Percentiles rank a stretch among this genome's conserved stretches.
These are phyloP conservation scores for Drosophila borborema DNA, from an alignment of 2,888 invertebrate species.

Conservation along the genomic window DNA sequence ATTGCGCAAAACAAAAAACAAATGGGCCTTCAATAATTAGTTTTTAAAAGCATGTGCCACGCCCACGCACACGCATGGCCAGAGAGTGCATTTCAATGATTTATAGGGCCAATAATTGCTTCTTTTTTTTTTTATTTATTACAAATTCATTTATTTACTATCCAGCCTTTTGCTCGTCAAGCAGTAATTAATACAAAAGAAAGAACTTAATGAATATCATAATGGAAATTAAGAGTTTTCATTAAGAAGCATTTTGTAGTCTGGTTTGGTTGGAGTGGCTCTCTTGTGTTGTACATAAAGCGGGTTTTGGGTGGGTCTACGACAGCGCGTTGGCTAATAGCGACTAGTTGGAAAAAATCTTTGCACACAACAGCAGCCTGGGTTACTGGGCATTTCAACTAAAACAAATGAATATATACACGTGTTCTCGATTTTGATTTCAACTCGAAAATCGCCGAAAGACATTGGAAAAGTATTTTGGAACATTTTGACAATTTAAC, in stretches of 20 bases:
- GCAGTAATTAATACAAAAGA: slow-evolving; percentile 41
- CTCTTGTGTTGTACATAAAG: slow-evolving; percentile 48
- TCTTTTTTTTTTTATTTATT: slow-evolving; percentile 38
- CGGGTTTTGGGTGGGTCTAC: slow-evolving; percentile 51
- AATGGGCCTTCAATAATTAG: slow-evolving; percentile 45
- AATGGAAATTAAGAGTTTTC: slow-evolving; percentile 58
- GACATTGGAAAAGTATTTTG: not conserved
- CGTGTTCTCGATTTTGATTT: slow-evolving; percentile 14
- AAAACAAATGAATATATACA: slow-evolving; percentile 38
- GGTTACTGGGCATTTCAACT: slow-evolving; percentile 48
- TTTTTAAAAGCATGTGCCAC: slow-evolving; percentile 36
- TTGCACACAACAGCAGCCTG: slow-evolving; percentile 82
- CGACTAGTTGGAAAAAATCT: slow-evolving; percentile 75
- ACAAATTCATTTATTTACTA: slow-evolving; percentile 63
- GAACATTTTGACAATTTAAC: not conserved
- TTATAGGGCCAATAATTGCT: slow-evolving; percentile 61
- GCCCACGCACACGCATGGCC: slow-evolving; percentile 22
- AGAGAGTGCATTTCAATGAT: slow-evolving; percentile 50
- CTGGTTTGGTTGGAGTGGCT: slow-evolving; percentile 34
- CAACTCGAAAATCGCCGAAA: slow-evolving; percentile 18
- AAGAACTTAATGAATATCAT: slow-evolving; percentile 21
- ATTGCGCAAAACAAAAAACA: slow-evolving; percentile 42
- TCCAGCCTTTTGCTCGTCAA: slow-evolving; percentile 61
- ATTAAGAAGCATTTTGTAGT: slow-evolving; percentile 70
- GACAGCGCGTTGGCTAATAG: slow-evolving; percentile 51